Percentiles rank a stretch among this genome's conserved stretches.
These are phyloP conservation scores for Platichthys flesus DNA, from an alignment of 2,113 vertebrate species.

Conservation along the genomic window DNA sequence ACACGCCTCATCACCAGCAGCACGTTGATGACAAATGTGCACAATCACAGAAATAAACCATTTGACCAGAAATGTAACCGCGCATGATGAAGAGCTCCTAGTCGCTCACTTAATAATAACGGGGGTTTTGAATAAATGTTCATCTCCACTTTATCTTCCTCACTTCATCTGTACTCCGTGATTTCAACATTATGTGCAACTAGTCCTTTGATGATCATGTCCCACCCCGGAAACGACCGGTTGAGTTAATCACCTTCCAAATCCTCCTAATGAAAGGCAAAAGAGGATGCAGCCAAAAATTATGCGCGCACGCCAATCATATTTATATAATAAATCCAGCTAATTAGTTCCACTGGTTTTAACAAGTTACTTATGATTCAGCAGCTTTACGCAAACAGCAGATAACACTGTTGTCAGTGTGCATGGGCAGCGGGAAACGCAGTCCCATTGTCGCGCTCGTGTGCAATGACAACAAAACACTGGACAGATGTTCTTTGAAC, in stretches of 20 bases:
- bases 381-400: conserved; percentile 65
- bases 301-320: conserved; percentile 39
- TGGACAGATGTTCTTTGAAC: conserved; percentile 56
- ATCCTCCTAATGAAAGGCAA: neutral
- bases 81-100: conserved; percentile 5
- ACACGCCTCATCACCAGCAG: conserved; percentile 49
- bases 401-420: conserved; percentile 59
- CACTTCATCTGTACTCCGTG: neutral
- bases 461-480: conserved; percentile 43
- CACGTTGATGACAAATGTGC: conserved; percentile 28
- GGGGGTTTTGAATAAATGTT: neutral
- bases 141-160: neutral
- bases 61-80: conserved; percentile 27
- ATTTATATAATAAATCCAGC: conserved; percentile 49
- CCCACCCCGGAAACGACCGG: conserved; percentile 21
- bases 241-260: conserved; percentile 29
- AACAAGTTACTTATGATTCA: conserved; percentile 52
- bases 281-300: conserved; percentile 31
- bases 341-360: conserved; percentile 62
- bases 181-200: conserved; percentile 23
- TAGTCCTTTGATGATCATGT: conserved; percentile 13
- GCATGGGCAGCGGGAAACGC: conserved; percentile 33
- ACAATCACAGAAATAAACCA: conserved; percentile 31
- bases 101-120: conserved; percentile 18
- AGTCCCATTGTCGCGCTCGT: conserved; percentile 28